Percentiles rank a stretch among this genome's conserved stretches.
Conservation (phyloP, 1,140 invertebrate genomes). For the Penaeus indicus region DNA sequence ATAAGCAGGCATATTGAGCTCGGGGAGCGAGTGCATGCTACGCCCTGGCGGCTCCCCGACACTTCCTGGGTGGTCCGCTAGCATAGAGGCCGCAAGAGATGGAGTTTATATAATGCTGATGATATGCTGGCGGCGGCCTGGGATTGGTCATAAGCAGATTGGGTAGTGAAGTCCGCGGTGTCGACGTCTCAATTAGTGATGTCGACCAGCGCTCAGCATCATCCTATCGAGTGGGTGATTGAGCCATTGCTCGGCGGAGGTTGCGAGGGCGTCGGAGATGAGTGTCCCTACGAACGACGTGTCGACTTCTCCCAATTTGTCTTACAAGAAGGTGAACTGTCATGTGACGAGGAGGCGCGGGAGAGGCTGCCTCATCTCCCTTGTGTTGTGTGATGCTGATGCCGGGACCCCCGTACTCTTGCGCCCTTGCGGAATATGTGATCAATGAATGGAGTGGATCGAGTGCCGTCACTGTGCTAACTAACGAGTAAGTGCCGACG, state of each 20-base stretch:
- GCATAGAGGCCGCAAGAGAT: slow-evolving; percentile 22
- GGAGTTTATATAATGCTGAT: slow-evolving; percentile 56
- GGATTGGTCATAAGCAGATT: slow-evolving; percentile 46
- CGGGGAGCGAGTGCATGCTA: not conserved
- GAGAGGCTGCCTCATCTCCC: not conserved
- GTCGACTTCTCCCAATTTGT: not conserved
- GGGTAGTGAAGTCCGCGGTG: slow-evolving; percentile 47
- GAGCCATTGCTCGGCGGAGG: slow-evolving; percentile 39
- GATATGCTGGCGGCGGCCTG: slow-evolving; percentile 36
- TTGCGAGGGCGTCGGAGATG: not conserved
- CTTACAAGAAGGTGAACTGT: not conserved
- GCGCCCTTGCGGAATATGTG: no score
- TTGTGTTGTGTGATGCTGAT: not conserved
- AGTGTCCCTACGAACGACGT: slow-evolving; percentile 1
- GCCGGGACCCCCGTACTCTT: no score
- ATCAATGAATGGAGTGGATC: no score
- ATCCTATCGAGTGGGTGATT: slow-evolving; percentile 51
- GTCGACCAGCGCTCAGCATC: slow-evolving; percentile 40
- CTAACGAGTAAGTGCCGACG: no score
- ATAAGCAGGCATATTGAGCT: not conserved
- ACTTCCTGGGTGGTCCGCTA: slow-evolving; percentile 37
- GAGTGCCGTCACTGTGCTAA: no score
- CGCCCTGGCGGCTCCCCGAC: not conserved
- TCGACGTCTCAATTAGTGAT: slow-evolving; percentile 54
- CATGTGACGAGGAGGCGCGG: not conserved